phyloP scores from a whole-genome alignment of 2,888 invertebrate genomes.

The Pyrrhosoma nymphula region DNA sequence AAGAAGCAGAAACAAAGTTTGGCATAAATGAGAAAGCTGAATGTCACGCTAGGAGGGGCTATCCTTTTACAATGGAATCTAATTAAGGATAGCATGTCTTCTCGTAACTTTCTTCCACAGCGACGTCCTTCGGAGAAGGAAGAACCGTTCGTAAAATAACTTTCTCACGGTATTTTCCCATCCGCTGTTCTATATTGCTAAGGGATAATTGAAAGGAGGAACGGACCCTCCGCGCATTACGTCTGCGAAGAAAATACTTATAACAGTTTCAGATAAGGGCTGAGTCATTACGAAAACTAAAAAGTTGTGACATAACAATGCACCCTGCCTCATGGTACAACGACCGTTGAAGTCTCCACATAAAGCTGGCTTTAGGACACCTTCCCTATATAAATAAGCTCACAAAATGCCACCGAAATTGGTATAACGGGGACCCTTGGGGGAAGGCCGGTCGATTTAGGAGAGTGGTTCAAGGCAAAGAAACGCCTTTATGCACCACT shows the following conservation, averaged over 20 bases:
- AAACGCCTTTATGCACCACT: slow-evolving; percentile 11
- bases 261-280: background rate
- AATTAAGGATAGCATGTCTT: background rate
- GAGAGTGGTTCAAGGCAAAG: background rate
- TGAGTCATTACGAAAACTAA: background rate
- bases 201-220: background rate
- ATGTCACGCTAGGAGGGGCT: too few relatives aligned
- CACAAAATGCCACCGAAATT: background rate
- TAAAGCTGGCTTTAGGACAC: too few relatives aligned
- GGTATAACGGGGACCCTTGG: background rate
- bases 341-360: background rate
- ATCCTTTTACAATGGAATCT: background rate
- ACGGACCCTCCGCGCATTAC: background rate
- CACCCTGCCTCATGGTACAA: background rate
- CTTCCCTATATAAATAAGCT: too few relatives aligned
- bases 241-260: background rate
- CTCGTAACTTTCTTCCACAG: background rate
- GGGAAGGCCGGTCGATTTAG: background rate
- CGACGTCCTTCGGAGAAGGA: background rate
- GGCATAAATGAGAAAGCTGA: too few relatives aligned
- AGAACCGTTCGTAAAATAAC: background rate
- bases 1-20: too few relatives aligned
- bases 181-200: background rate
- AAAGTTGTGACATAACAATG: background rate
- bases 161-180: background rate